These are phyloP conservation scores for Euplagia quadripunctaria DNA, from an alignment of 2,888 invertebrate species.

Conservation along the genomic window DNA sequence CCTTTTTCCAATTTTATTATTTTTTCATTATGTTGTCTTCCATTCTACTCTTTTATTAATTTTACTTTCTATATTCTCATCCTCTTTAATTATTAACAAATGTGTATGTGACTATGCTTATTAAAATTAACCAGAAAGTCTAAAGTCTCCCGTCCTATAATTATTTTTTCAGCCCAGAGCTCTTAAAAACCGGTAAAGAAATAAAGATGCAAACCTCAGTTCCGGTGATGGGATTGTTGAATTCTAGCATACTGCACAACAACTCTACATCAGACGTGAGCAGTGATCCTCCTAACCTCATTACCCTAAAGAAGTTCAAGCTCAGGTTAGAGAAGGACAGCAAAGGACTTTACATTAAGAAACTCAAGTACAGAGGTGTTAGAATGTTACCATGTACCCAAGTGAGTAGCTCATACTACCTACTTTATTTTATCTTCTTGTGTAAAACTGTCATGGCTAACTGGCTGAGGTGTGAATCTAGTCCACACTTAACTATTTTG, in stretches of 20 bases:
- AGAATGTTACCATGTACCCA: conserved; percentile 49
- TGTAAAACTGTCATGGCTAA: no score
- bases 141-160: neutral
- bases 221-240: conserved; percentile 56
- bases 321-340: conserved; percentile 57
- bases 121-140: no score
- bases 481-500: no score
- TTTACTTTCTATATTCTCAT: no score
- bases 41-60: no score
- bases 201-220: conserved; percentile 57
- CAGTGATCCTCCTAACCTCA: conserved; percentile 48
- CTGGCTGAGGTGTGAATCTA: no score
- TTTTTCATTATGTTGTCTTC: no score
- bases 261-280: conserved; percentile 18
- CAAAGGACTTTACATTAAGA: conserved; percentile 56
- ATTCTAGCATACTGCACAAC: conserved; percentile 34
- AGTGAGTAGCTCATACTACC: conserved; percentile 39
- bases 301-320: conserved; percentile 62
- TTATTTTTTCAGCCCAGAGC: conserved; percentile 62
- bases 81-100: no score
- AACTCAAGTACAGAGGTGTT: conserved; percentile 72
- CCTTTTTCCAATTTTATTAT: no score
- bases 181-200: conserved; percentile 69
- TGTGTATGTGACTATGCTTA: no score
- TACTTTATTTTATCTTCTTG: no score